Evolutionary conservation across 2,797 vertebrate species (phyloP).

Genomic region (Pampus argenteus): DNA sequence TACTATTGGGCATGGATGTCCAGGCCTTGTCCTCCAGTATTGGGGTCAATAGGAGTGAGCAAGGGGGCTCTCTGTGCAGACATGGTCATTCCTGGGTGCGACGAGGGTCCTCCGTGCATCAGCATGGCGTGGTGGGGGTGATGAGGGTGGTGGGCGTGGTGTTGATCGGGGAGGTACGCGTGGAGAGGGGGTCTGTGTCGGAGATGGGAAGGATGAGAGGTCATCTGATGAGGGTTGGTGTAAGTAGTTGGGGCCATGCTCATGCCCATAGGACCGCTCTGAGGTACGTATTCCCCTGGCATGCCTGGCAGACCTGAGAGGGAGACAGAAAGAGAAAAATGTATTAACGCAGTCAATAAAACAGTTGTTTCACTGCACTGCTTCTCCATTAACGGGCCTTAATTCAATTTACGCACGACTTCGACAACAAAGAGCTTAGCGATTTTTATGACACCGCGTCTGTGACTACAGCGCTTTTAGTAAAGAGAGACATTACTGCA

Average conservation of each 20-base stretch:
- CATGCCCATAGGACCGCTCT: conserved; percentile 99
- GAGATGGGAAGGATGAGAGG: conserved; percentile 90
- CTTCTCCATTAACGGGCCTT: conserved; percentile 60
- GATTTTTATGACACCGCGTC: conserved; percentile 68
- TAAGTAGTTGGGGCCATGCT: conserved; percentile 95
- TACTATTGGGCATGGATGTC: conserved; percentile 95
- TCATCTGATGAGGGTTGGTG: conserved; percentile 92
- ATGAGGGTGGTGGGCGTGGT: conserved; percentile 87
- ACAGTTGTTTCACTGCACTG: conserved; percentile 32
- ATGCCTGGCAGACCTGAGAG: conserved; percentile 95
- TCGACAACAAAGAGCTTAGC: conserved; percentile 61
- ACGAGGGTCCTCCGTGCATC: conserved; percentile 96
- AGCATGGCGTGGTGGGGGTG: conserved; percentile 93
- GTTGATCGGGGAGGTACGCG: conserved; percentile 91
- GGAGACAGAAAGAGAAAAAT: conserved; percentile 52
- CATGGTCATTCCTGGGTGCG: conserved; percentile 93
- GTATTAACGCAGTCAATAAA: conserved; percentile 51
- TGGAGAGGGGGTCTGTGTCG: conserved; percentile 92
- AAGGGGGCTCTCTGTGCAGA: conserved; percentile 94
- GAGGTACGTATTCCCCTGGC: conserved; percentile 97
- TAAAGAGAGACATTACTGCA: conserved; percentile 75
- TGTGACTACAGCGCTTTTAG: conserved; percentile 63
- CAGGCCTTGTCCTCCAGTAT: conserved; percentile 93
- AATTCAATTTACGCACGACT: conserved; percentile 73
- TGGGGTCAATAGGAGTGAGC: conserved; percentile 93